These are phyloP conservation scores for Rynchops niger DNA, from an alignment of 2,113 vertebrate genomes.

Conservation along the genomic window DNA sequence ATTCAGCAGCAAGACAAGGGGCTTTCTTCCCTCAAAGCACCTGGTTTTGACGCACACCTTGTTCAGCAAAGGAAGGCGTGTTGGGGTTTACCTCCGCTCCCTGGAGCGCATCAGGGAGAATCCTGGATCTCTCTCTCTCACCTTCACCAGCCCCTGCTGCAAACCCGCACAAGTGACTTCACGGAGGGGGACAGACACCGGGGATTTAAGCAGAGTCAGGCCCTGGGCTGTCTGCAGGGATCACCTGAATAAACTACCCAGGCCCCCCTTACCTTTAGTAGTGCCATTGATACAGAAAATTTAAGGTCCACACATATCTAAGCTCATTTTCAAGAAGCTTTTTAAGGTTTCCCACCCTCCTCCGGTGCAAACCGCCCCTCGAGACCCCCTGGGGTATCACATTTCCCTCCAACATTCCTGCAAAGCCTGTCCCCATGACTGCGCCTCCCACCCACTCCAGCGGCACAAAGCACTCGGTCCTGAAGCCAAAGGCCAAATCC, in stretches of 20 bases:
- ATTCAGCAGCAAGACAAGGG: background rate
- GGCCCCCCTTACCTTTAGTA: background rate
- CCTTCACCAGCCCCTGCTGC: background rate
- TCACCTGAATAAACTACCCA: background rate
- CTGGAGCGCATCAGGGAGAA: background rate
- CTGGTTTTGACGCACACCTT: background rate
- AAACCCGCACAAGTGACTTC: too few relatives aligned
- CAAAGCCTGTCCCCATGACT: background rate
- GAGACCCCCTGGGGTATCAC: fast-evolving
- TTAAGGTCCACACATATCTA: fast-evolving
- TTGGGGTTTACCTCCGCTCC: background rate
- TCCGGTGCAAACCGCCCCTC: fast-evolving
- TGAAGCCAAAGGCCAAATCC: background rate
- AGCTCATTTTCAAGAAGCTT: background rate
- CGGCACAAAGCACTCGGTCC: fast-evolving
- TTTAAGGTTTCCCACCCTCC: background rate
- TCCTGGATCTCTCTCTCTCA: background rate
- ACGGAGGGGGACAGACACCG: fast-evolving
- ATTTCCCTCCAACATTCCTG: background rate
- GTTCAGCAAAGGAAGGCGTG: background rate
- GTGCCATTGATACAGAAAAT: fast-evolving
- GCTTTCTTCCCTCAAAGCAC: background rate
- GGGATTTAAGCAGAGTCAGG: background rate
- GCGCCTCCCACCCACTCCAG: background rate
- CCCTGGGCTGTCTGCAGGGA: background rate